Percentiles rank a stretch among this genome's conserved stretches.
Evolutionary conservation across 2,888 invertebrate genomes (phyloP).

Genomic region (Tridacna gigas): DNA sequence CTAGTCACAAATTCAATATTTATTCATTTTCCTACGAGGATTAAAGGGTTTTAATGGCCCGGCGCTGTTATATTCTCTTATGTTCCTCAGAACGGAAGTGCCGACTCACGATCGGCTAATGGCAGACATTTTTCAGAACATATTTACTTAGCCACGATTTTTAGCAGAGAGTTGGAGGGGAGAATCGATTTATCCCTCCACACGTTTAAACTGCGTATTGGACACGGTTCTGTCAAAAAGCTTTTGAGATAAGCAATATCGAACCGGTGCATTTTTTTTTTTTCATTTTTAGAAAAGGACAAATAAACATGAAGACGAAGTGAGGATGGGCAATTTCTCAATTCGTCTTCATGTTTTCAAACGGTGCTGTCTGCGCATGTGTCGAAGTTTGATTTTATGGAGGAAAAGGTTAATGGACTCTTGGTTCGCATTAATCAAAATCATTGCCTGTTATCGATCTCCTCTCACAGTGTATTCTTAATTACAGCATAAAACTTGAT

Average conservation of each 20-base stretch:
- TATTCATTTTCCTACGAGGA: too few relatives aligned
- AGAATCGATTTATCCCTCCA: not conserved
- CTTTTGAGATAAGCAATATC: too few relatives aligned
- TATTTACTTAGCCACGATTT: conserved; percentile 10
- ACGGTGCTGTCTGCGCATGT: too few relatives aligned
- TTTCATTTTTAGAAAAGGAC: too few relatives aligned
- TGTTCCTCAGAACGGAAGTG: conserved; percentile 18
- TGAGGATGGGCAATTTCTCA: too few relatives aligned
- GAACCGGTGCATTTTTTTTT: too few relatives aligned
- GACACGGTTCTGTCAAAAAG: too few relatives aligned
- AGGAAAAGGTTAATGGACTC: not conserved
- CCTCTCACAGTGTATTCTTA: not conserved
- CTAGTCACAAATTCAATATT: too few relatives aligned
- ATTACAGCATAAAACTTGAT: not conserved
- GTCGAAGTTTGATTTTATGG: too few relatives aligned
- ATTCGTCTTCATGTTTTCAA: too few relatives aligned
- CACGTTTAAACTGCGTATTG: too few relatives aligned
- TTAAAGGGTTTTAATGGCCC: conserved; percentile 14
- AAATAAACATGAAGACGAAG: too few relatives aligned
- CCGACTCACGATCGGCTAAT: conserved; percentile 16
- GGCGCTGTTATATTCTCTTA: conserved; percentile 2
- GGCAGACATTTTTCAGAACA: not conserved
- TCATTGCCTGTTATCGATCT: not conserved
- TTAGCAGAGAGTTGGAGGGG: not conserved
- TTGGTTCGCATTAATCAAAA: conserved; percentile 10